These are phyloP conservation scores for Mus spicilegus DNA, from an alignment of 2,113 vertebrate genomes.

Conservation along the genomic window DNA sequence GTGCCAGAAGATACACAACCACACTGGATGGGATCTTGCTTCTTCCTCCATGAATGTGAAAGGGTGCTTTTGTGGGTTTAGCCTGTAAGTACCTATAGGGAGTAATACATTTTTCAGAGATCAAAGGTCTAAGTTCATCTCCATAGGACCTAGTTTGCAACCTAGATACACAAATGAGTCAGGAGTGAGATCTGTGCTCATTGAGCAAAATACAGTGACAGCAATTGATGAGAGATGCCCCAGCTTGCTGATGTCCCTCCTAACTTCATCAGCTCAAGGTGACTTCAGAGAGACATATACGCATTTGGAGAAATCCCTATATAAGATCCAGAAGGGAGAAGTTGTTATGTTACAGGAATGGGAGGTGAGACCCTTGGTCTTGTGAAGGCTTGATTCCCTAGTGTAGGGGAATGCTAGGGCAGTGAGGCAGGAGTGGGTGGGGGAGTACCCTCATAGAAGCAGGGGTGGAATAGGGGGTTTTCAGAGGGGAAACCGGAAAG, in stretches of 20 bases:
- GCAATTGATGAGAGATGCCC: neutral
- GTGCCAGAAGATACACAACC: neutral
- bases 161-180: too few relatives aligned
- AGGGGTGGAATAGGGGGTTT: too few relatives aligned
- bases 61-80: neutral
- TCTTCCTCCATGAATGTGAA: neutral
- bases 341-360: neutral
- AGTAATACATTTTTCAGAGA: neutral
- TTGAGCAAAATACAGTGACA: too few relatives aligned
- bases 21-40: neutral
- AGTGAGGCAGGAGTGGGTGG: too few relatives aligned
- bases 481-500: too few relatives aligned
- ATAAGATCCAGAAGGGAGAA: neutral
- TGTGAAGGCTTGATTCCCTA: too few relatives aligned
- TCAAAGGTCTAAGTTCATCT: neutral
- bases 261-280: too few relatives aligned
- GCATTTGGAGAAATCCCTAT: neutral
- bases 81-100: neutral
- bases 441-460: too few relatives aligned
- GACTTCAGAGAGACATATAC: fast-evolving
- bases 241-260: fast-evolving
- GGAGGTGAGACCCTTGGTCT: too few relatives aligned
- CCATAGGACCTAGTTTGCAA: too few relatives aligned
- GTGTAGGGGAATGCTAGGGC: too few relatives aligned
- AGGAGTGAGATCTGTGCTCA: neutral